Base-by-base conservation (phyloP, 2,888 invertebrate species). In the Branchellion lobata region DNA sequence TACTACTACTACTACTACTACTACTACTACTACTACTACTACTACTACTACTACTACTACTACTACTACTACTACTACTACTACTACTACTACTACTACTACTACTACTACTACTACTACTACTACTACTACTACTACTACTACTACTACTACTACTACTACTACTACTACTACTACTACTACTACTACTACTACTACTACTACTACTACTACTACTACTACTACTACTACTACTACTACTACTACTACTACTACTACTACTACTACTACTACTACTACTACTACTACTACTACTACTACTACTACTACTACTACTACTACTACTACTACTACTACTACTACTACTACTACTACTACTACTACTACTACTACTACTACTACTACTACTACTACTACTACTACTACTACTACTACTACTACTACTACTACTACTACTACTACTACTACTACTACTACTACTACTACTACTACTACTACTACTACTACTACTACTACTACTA, bases 1-100 rank as follows among this genome's bases (percentile, higher is more conserved):
- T 65, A 65, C 65, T 65, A 65, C 65, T 65, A 65, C 65, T 65
- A 65, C 65, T 65, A 65, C 65, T 65, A 65, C 65, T 65, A 65
- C 65, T 65, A 65, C 65, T 65, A 65, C 65, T 65, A 65, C 65
- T 65, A 65, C 65, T 65, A 65, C 65, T 65, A 65, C 65, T 65
- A 65, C 65, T 65, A 65, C 65, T 65, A 65, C 65, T 65, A 65
- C 65, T 65, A 65, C 65, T 65, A 65, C 65, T 65, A 24, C 65
- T 24, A 65, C 65, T 65, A 65, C 65, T 65, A 65, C 65, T 65
- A 65, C 65, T 65, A 29, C 65, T 65, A 65, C 29, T 65, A 65
- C 65, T 65, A 65, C 29, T 65, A 65, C 65, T 65, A 65, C 65
- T 65, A 65, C 65, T 65, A 65, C 65, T 65, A 65, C 65, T 65